Evolutionary conservation across 2,888 invertebrate species (phyloP).

Genomic region (Adela reaumurella): DNA sequence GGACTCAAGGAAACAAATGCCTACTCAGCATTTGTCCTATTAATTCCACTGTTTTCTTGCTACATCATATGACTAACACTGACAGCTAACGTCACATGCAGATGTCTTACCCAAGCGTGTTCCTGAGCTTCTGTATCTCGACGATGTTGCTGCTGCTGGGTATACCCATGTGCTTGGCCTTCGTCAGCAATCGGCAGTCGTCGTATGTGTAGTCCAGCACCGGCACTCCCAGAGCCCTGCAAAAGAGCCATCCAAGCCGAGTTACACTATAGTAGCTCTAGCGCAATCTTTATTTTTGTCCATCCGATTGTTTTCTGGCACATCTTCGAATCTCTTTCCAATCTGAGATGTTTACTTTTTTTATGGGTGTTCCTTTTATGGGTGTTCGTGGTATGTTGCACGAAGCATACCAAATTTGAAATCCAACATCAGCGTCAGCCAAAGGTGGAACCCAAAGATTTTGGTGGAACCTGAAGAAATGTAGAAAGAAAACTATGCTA

Average conservation of each 20-base stretch:
- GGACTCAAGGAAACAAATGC: too few relatives aligned
- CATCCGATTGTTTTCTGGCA: not conserved
- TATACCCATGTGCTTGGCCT: constrained; percentile 79
- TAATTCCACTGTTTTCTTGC: too few relatives aligned
- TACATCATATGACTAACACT: not conserved
- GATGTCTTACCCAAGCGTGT: constrained; percentile 65
- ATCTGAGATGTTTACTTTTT: too few relatives aligned
- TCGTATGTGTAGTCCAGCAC: constrained; percentile 90
- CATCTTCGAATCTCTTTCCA: not conserved
- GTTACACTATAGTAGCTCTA: not conserved
- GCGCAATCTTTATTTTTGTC: not conserved
- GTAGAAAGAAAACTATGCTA: too few relatives aligned
- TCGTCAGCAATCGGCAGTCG: constrained; percentile 81
- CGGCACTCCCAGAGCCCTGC: constrained; percentile 79
- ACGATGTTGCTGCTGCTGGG: constrained; percentile 71
- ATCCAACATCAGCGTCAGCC: too few relatives aligned
- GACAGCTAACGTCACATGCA: not conserved
- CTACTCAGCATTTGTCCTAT: too few relatives aligned
- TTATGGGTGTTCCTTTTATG: too few relatives aligned
- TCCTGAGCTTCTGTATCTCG: constrained; percentile 75
- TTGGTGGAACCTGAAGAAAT: too few relatives aligned
- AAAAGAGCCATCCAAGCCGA: constrained; percentile 15
- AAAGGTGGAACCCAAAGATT: too few relatives aligned
- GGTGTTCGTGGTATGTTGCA: too few relatives aligned
- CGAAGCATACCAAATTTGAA: too few relatives aligned